Base-by-base conservation (phyloP, 2,888 invertebrate species). In the Xylota sylvarum region DNA sequence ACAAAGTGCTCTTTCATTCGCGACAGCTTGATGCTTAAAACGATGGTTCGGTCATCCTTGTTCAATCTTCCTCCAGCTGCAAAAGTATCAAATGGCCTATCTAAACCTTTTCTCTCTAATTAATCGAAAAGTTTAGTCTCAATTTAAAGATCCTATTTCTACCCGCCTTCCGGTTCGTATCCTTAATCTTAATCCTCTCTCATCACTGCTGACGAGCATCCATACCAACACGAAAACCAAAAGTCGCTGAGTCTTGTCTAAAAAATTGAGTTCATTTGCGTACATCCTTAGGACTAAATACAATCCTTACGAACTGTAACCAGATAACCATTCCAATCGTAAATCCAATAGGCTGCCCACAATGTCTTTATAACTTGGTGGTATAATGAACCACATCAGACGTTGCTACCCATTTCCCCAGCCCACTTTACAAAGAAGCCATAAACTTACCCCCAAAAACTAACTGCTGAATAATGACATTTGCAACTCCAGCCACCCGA, bases 391-490 rank as follows among this genome's bases (percentile, higher is more conserved):
- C 82, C 86, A 67, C 72, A 81, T 72, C 64, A 74, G 80, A 79
- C 43, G 48, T 55, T 70, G 48, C n/a, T 23, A 23, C 40, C 56
- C 23, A 32, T 30, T 14, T 40, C 23, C 23, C 23, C n/a, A n/a
- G n/a, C 27, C 43, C 70, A 65, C 64, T 46, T 46, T 56, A 72
- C 48, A 62, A 40, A 77, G 64, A 65, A 72, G 32, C 65, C 72
- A 81, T 85, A 84, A 84, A 80, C 77, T 69, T 69, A 40, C 43
- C 80, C 77, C 70, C 64, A 43, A 64, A 72, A 81, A 82, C 82
- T 82, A 86, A 86, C 86, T 86, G 86, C 86, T 82, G 86, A 86
- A 65, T 86, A 86, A 86, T 86, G 86, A 86, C 50, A 73, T 86
- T 86, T 69, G 70, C 76, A 55, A 30, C 46, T 52, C 56, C 23